Evolutionary conservation across 2,888 invertebrate species (phyloP).

Genomic region (Agrypnus murinus): DNA sequence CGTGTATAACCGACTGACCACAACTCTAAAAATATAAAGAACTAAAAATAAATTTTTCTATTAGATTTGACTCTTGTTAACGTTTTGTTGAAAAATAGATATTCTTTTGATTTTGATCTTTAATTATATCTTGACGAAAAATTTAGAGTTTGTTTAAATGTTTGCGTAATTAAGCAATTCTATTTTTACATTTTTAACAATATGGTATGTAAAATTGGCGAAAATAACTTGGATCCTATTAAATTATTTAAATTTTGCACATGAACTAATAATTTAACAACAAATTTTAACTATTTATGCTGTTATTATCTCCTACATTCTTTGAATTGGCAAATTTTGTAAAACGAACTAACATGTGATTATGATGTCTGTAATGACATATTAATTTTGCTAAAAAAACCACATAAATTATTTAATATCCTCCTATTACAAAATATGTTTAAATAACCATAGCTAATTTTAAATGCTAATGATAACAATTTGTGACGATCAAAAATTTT

Average conservation of each 20-base stretch:
- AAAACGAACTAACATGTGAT: neutral
- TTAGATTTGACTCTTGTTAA: constrained; percentile 24
- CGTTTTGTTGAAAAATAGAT: constrained; percentile 12
- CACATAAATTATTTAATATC: constrained; percentile 5
- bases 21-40: constrained; percentile 12
- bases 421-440: neutral
- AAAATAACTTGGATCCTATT: no score
- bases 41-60: constrained; percentile 22
- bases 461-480: neutral
- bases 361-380: neutral
- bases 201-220: neutral
- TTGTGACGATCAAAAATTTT: no score
- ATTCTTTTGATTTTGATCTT: neutral
- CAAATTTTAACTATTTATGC: no score
- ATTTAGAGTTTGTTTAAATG: neutral
- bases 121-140: neutral
- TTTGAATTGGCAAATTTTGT: neutral
- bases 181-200: neutral
- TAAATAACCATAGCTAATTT: neutral
- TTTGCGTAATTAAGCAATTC: neutral
- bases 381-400: neutral
- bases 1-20: constrained; percentile 16
- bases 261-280: no score
- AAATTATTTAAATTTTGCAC: no score
- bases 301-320: neutral